Base-by-base conservation (phyloP, 2,797 vertebrate genomes). In the Smutsia gigantea region DNA sequence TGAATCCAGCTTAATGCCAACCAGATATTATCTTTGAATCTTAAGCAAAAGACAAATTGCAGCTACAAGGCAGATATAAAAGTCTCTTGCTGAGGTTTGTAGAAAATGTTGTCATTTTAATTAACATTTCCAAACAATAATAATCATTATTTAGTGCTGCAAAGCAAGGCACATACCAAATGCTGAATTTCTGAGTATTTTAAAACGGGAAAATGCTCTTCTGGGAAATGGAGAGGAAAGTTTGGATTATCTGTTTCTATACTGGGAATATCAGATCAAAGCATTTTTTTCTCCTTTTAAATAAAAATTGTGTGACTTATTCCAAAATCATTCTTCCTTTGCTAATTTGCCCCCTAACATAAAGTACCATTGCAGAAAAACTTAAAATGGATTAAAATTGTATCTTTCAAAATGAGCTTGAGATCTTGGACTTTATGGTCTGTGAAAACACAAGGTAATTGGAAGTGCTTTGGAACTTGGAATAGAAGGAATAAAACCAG, bases 111-210 rank as follows among this genome's bases (percentile, higher is more conserved):
- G 96, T 95, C 97, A 82, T 93, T 98, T 97, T 96, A 96, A 97
- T 98, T 98, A 98, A 37, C 89, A 90, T 97, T 97, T 97, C 68
- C 94, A 96, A 97, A 97, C 91, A 97, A 97, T 91, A 96, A 86
- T 84, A 94, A 64, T 66, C 57, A 25, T 96, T 98, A 88, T 72
- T 46, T 69, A 87, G 81, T 94, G 59, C 84, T 92, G 21, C 57
- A 93, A 97, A 98, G 78, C 14, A 84, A 83, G 64, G 49, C 77
- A 95, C 93, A 72, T 84, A 94, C 18, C 87, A 94, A 98, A 89
- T 92, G 71, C 96, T 96, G 91, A 90, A 94, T 97, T 94, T 79
- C 64, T 72, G 92, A 96, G 87, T 14, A 29, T 96, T 97, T 97
- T 93, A 93, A 96, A 97, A 31, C 85, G 77, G 61, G 39, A 93